Conservation (phyloP, 2,113 vertebrate species). For the Malurus cyaneus region DNA sequence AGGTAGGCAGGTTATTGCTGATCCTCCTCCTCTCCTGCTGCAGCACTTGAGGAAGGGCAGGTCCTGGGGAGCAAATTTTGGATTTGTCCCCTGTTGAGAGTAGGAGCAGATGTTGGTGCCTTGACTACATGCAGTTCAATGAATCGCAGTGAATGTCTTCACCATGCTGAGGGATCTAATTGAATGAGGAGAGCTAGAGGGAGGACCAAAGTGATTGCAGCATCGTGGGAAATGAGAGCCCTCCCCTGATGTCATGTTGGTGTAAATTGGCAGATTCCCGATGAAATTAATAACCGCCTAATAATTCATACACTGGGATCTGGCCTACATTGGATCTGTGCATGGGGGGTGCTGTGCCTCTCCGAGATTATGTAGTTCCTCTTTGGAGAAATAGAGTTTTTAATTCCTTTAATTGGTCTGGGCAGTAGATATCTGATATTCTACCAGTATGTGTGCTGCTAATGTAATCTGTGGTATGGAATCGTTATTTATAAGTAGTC, state of each 20-base stretch:
- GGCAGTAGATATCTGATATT: not conserved
- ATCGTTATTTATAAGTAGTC: not conserved
- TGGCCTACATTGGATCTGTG: not conserved
- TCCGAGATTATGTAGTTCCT: not conserved
- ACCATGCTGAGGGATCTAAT: not conserved
- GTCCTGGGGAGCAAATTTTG: not conserved
- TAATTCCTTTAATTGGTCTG: not conserved
- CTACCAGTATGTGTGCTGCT: not conserved
- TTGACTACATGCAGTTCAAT: not conserved
- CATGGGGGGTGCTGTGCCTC: not conserved
- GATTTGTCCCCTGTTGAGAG: not conserved
- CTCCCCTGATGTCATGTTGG: not conserved
- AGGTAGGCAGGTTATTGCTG: not conserved
- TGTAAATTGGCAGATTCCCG: not conserved
- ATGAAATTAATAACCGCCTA: not conserved
- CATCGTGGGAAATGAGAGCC: not conserved
- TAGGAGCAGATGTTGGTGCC: not conserved
- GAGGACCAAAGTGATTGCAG: not conserved
- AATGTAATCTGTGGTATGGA: not conserved
- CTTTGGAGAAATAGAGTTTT: not conserved
- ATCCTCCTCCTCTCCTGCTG: not conserved
- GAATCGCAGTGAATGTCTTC: not conserved
- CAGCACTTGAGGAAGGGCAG: not conserved
- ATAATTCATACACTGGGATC: not conserved
- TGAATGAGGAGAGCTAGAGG: not conserved